A percentile compares a stretch with the other conserved stretches of the same genome.
phyloP scores from a whole-genome alignment of 2,113 vertebrate species.

The Cariama cristata region DNA sequence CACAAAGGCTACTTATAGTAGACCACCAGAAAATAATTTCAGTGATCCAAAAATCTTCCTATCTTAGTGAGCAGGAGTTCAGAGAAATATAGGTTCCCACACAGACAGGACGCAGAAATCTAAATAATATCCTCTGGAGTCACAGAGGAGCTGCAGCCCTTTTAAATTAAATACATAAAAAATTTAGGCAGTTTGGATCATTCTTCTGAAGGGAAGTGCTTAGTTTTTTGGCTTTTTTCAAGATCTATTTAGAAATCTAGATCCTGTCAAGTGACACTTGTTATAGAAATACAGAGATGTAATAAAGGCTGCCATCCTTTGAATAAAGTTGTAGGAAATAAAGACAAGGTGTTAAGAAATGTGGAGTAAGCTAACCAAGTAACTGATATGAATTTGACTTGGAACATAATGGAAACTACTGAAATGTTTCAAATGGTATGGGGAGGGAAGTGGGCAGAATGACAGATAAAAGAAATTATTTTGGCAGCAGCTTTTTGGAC shows the following conservation, averaged over 20 bases:
- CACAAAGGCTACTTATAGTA: neutral
- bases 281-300: neutral
- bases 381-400: neutral
- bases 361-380: neutral
- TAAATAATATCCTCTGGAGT: neutral
- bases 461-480: neutral
- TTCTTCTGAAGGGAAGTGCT: neutral
- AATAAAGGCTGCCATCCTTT: neutral
- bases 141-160: neutral
- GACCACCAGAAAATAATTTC: neutral
- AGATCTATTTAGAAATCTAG: neutral
- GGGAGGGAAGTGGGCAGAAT: neutral
- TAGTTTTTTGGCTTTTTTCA: neutral
- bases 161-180: neutral
- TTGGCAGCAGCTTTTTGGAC: neutral
- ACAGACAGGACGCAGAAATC: neutral
- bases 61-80: neutral
- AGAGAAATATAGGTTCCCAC: neutral
- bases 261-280: neutral
- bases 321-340: neutral
- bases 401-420: neutral
- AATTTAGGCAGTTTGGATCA: neutral
- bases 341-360: constrained; percentile 1
- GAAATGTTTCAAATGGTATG: neutral
- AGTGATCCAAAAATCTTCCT: neutral